Conservation (phyloP, 2,113 vertebrate species). For the Phaethon lepturus region DNA sequence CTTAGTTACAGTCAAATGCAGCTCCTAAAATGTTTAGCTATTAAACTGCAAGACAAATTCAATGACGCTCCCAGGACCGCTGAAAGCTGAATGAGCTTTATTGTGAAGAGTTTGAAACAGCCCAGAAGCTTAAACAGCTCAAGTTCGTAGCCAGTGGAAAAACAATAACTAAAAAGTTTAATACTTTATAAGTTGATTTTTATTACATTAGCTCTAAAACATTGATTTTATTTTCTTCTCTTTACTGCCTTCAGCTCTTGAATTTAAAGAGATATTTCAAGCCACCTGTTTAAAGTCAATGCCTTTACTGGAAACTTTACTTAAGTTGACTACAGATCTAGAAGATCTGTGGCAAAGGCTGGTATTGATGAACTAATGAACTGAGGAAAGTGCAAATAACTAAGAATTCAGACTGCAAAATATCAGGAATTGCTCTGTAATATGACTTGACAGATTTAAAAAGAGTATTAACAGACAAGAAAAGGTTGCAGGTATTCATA, state of each 20-base stretch:
- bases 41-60: background rate
- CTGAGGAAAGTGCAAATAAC: background rate
- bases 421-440: background rate
- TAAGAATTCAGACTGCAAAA: background rate
- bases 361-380: background rate
- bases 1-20: background rate
- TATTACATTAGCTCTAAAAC: background rate
- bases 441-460: background rate
- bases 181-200: background rate
- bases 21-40: background rate
- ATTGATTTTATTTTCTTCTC: constrained; percentile 8
- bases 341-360: background rate
- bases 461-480: background rate
- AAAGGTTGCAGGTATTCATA: background rate
- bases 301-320: background rate
- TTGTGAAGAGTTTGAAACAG: background rate
- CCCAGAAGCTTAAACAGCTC: background rate
- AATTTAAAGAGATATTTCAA: background rate
- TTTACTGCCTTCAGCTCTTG: background rate
- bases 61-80: background rate
- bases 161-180: background rate
- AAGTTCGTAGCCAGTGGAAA: background rate
- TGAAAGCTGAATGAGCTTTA: background rate
- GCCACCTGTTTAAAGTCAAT: background rate
- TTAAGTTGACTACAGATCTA: background rate